phyloP scores from a whole-genome alignment of 1,140 invertebrate genomes.

The Colletes latitarsis region DNA sequence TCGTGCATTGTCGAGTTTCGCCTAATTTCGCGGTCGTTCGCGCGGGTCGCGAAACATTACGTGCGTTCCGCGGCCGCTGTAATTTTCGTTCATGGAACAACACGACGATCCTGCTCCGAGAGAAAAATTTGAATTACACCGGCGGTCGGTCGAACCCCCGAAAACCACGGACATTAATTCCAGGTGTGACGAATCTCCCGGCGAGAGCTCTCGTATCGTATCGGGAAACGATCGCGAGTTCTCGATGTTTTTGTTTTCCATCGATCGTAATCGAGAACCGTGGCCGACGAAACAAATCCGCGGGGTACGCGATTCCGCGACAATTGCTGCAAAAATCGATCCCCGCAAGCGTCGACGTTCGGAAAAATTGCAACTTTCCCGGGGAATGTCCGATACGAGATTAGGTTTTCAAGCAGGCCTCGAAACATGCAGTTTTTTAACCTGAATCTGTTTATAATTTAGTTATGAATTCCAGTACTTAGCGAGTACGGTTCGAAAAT shows the following conservation, averaged over 20 bases:
- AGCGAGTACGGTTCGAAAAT: too few species aligned
- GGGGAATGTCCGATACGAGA: too few species aligned
- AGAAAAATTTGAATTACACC: constrained; percentile 10
- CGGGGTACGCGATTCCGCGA: too few species aligned
- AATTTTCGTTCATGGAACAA: constrained; percentile 10
- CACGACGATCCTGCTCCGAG: neutral
- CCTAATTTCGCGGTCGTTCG: neutral
- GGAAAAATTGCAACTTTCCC: too few species aligned
- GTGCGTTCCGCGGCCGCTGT: neutral
- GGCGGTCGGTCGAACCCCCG: constrained; percentile 7
- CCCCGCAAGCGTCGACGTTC: too few species aligned
- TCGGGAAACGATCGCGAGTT: constrained; percentile 35
- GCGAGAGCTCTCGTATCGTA: neutral
- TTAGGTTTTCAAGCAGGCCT: too few species aligned
- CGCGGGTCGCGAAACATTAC: neutral
- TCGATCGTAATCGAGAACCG: too few species aligned
- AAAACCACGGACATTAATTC: constrained; percentile 56
- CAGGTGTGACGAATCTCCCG: constrained; percentile 42
- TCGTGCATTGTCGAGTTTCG: neutral
- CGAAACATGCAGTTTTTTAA: too few species aligned
- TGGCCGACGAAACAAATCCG: too few species aligned
- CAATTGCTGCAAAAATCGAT: too few species aligned
- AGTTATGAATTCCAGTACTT: too few species aligned
- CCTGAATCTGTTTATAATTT: too few species aligned
- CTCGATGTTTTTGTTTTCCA: neutral